Evolutionary conservation across 1,140 invertebrate species (phyloP), one percentile per base, ranked within the genome.

Genomic region (Heliconius congener): DNA sequence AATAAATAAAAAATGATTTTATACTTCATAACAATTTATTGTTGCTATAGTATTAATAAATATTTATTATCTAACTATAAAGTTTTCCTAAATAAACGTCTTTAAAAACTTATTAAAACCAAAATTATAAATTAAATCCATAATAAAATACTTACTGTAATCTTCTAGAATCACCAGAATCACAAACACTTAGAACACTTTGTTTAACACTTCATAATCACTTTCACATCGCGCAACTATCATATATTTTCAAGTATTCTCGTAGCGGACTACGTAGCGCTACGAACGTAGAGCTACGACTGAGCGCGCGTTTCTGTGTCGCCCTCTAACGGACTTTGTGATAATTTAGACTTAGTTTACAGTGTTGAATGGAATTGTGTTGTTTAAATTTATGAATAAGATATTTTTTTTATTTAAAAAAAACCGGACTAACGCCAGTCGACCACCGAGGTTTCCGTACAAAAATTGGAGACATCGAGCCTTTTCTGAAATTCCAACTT

Each of bases 271-370:
- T 78, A 84, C 85, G 85, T 86, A 66, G 78, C 60, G 81, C 81
- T 83, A 82, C 82, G 71, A 23, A 71, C 74, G 84, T 82, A 78
- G 84, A 81, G 79, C 78, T 84, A 85, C 82, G 85, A 86, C 85
- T 86, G 85, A 82, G 81, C 84, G 85, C 83, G 71, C 57, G 70
- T 70, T 66, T 66, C 50, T 52, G 77, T 74, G 79, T 76, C 82
- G 82, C 81, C 82, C 84, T 81, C 85, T 85, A 50, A 78, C 82
- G 84, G 81, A 27, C 27, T 23, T 66, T 66, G 30, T 70, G 52
- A 39, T 81, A 74, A 66, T 76, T 75, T 66, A 30, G 60, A 66
- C 60, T 66, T 66, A 27, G 27, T 66, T 66, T 66, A 30, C 11
- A 30, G 60, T 66, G 42, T 66, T 66, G 11, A 66, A 30, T 30